Evolutionary conservation across 2,113 vertebrate species (phyloP).

Genomic region (Dromas ardeola): DNA sequence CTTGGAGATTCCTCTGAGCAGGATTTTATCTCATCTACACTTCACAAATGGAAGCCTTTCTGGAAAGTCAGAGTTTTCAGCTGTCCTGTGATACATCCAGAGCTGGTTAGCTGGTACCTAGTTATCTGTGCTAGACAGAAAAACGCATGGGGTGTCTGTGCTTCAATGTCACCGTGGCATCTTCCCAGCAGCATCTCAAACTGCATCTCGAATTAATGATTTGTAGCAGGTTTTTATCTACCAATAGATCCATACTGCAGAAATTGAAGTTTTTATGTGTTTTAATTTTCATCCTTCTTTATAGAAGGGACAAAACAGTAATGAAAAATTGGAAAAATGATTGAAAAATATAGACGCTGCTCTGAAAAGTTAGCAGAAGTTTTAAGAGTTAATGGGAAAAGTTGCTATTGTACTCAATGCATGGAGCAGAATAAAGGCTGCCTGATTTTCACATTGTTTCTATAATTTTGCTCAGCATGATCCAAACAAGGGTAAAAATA

Average conservation of each 20-base stretch:
- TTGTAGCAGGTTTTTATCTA: constrained; percentile 24
- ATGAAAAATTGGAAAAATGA: constrained; percentile 18
- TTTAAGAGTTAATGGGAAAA: not conserved
- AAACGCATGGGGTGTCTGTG: not conserved
- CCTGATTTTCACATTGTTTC: not conserved
- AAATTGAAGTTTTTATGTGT: not conserved
- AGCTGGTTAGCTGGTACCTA: not conserved
- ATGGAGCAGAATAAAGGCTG: not conserved
- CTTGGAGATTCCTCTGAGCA: not conserved
- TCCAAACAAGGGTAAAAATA: not conserved
- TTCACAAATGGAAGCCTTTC: not conserved
- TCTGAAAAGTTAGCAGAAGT: not conserved
- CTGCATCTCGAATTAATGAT: not conserved
- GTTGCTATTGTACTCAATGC: not conserved
- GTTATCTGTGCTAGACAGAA: not conserved
- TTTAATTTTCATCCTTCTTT: constrained; percentile 36
- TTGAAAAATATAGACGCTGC: not conserved
- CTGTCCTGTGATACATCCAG: not conserved
- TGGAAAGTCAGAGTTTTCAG: not conserved
- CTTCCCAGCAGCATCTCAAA: not conserved
- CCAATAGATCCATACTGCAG: not conserved
- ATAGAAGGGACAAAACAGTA: constrained; percentile 8
- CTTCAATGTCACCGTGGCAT: not conserved
- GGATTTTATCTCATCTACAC: not conserved
- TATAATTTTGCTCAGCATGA: not conserved